Evolutionary conservation across 2,888 invertebrate genomes (phyloP), one percentile per base, ranked within the genome.

Genomic region (Fissipunctia ypsillon): DNA sequence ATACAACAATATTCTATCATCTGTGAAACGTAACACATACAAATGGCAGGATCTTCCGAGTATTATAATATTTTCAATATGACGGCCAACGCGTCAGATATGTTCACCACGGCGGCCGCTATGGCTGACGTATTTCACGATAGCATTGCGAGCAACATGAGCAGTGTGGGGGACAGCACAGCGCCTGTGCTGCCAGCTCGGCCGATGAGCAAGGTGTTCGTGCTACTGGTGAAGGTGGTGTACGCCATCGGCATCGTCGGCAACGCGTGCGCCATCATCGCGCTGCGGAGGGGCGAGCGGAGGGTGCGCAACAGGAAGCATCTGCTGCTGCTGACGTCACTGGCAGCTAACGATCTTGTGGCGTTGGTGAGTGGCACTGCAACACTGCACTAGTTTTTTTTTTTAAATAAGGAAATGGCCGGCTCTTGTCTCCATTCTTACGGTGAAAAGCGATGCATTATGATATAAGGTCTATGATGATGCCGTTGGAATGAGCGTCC

Each of bases 261-360:
- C 7, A 98, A 98, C 89, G 95, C 97, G 16, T 96, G 97, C n/a
- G 98, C 98, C 10, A 96, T 99, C 68, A 94, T 97, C 69, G 98
- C 98, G 81, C 96, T 99, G 87, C 96, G 97, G 87, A 96, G 97
- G 78, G 97, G 97, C 0, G 97, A 98, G 92, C 97, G 97, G 84
- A 97, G 97, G 89, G 97, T 97, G 56, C 96, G 98, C 88, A 98
- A 98, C 91, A 97, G 97, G 83, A 98, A 98, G 91, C 98, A 98
- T 93, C 96, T 98, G 85, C 94, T 98, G 88, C 97, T 98, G 97
- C 94, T 98, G 75, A 97, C 98, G 41, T 98, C 98, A 85, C 93
- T 99, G 83, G 97, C 98, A 45, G 97, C 97, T 66, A 98, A 98
- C 90, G 98, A 99, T 93, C 95, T 98, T 72, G 97, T 98, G 57